Evolutionary conservation across 2,797 vertebrate genomes (phyloP).

Genomic region (Oreochromis grahami): DNA sequence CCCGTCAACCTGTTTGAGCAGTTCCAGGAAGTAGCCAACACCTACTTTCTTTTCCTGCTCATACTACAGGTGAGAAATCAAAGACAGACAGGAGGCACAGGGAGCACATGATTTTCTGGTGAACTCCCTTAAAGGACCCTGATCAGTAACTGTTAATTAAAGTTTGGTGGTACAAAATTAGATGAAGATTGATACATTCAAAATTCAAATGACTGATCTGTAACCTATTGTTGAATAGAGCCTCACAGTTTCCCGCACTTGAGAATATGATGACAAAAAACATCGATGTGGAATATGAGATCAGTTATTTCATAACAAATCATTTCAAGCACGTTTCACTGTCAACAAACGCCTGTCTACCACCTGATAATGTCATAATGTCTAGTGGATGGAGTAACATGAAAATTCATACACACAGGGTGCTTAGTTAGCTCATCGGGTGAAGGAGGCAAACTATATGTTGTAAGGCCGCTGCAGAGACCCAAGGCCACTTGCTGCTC

Average conservation of each 20-base stretch:
- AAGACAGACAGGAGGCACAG: neutral
- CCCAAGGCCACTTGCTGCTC: neutral
- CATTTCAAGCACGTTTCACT: neutral
- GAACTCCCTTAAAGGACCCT: neutral
- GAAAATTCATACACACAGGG: neutral
- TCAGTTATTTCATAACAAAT: neutral
- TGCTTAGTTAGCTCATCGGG: neutral
- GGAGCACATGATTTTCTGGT: neutral
- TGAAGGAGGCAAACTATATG: neutral
- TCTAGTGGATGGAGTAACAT: neutral
- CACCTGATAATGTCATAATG: neutral
- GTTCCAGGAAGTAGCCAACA: constrained; percentile 97
- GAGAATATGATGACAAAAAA: neutral
- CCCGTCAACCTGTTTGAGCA: constrained; percentile 97
- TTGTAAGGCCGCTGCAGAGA: neutral
- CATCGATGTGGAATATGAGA: neutral
- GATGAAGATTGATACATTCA: neutral
- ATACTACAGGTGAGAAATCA: constrained; percentile 85
- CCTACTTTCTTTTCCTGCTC: constrained; percentile 95
- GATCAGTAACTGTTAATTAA: neutral
- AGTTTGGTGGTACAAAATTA: neutral
- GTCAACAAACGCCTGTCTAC: neutral
- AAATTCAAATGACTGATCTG: neutral
- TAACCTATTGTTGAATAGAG: neutral
- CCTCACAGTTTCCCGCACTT: neutral